Base-by-base conservation (phyloP, 2,888 invertebrate species). In the Troides oblongomaculatus region DNA sequence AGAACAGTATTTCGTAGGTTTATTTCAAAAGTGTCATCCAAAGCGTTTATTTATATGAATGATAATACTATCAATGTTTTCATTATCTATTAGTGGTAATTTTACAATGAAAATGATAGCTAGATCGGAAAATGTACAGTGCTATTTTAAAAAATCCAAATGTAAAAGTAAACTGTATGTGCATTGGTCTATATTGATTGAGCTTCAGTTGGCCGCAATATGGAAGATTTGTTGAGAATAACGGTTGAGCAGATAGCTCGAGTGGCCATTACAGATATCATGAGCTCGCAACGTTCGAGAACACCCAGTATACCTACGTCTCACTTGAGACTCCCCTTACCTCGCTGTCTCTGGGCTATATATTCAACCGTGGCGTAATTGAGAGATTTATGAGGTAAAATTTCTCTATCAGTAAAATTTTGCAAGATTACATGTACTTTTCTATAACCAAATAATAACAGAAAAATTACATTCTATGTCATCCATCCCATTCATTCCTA, bases 221-320 rank as follows among this genome's bases (percentile, higher is more conserved):
- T 84, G 85, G 85, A 82, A 89, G 88, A 90, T 90, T 90, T 88
- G 89, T 89, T 84, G 86, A 83, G 87, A 87, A 88, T 88, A 89
- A 87, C 88, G 87, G 85, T 81, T 82, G 85, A 85, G 84, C 82
- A 87, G 88, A 89, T 86, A 86, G 86, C 88, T 88, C 87, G 85
- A 89, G 89, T 90, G 88, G 89, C 90, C 89, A 90, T 90, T 90
- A 90, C 85, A 85, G 89, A 87, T 89, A 89, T 87, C 86, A 86
- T 83, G 86, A 84, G 86, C 84, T 82, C 77, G 80, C 78, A 78
- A 81, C 82, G 82, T 86, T 86, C 83, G 85, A 80, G 83, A 81
- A 84, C 82, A 83, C 81, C 82, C 78, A 72, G 77, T 79, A 81
- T 81, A 85, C 84, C 85, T 86, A 83, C 79, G 80, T 84, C 81